These are phyloP conservation scores for Macrotus californicus DNA, from an alignment of 2,113 vertebrate species.

Conservation along the genomic window DNA sequence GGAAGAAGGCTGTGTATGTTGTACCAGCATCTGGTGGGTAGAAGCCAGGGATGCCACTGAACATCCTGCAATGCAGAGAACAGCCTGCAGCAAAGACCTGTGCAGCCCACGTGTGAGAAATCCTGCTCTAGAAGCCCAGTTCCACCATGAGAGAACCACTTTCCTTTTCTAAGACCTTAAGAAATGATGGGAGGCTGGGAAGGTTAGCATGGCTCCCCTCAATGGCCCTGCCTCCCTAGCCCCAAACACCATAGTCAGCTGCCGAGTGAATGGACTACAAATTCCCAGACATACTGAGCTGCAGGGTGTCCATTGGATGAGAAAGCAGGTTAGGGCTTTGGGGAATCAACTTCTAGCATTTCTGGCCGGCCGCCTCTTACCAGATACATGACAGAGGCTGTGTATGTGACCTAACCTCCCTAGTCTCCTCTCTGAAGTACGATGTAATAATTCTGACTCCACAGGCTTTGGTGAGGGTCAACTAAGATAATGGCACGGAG, in stretches of 20 bases:
- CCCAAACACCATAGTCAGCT: background rate
- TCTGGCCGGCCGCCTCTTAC: background rate
- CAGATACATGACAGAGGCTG: background rate
- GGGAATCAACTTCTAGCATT: background rate
- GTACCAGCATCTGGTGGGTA: background rate
- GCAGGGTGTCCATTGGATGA: background rate
- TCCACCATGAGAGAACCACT: background rate
- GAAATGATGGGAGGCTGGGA: background rate
- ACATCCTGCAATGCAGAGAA: fast-evolving
- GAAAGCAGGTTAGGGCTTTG: background rate
- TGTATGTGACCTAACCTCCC: background rate
- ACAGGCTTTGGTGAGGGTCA: background rate
- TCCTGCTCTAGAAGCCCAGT: background rate
- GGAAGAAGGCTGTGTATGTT: background rate
- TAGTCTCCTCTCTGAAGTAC: background rate
- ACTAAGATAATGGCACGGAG: background rate
- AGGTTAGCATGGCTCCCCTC: background rate
- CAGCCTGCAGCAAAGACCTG: background rate
- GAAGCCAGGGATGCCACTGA: background rate
- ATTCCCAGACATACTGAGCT: background rate
- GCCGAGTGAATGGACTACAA: too few species aligned
- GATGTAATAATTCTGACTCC: background rate
- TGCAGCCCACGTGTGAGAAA: background rate
- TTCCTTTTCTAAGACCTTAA: background rate
- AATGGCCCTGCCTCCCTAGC: background rate